These are phyloP conservation scores for Sebastolobus alascanus DNA, from an alignment of 2,797 vertebrate species.

Conservation along the genomic window DNA sequence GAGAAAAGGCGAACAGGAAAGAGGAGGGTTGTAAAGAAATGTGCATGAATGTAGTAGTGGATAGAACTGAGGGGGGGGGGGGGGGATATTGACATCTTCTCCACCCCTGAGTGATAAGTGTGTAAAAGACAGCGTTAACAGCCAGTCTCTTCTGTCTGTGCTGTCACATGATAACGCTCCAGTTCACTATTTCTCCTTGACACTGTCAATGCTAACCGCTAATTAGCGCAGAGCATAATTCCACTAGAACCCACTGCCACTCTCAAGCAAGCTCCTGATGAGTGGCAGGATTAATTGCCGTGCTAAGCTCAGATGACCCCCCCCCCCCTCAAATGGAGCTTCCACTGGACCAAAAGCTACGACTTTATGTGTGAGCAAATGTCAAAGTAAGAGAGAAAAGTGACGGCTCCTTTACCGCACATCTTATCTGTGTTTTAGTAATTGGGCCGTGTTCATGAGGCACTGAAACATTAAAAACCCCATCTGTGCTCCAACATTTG, in stretches of 20 bases:
- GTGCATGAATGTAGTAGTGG: conserved; percentile 52
- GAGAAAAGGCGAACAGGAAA: conserved; percentile 53
- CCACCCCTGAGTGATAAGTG: conserved; percentile 28
- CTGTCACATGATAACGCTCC: conserved; percentile 55
- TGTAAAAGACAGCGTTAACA: conserved; percentile 49
- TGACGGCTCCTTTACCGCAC: conserved; percentile 43
- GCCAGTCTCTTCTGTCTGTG: conserved; percentile 22
- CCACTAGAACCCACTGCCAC: conserved; percentile 57
- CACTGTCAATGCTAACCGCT: conserved; percentile 65
- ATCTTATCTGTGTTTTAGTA: conserved; percentile 68
- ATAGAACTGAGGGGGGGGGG: conserved; percentile 3
- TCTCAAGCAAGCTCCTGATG: conserved; percentile 62
- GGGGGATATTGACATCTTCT: conserved; percentile 41
- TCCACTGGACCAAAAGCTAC: conserved; percentile 51
- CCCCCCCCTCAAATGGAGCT: conserved; percentile 39
- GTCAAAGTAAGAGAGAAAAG: conserved; percentile 50
- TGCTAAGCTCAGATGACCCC: conserved; percentile 66
- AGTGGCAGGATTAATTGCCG: conserved; percentile 82
- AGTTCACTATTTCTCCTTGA: conserved; percentile 67
- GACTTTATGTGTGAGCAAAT: conserved; percentile 40
- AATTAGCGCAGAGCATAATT: conserved; percentile 78
- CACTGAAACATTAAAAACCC: conserved; percentile 71
- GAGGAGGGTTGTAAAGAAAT: conserved; percentile 56
- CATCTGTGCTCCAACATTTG: conserved; percentile 71
- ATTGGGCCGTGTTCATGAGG: conserved; percentile 66